Evolutionary conservation across 92 coral and sea anemone genomes (phyloP), one percentile per base, ranked within the genome.

Genomic region (Parazoanthus swiftii): DNA sequence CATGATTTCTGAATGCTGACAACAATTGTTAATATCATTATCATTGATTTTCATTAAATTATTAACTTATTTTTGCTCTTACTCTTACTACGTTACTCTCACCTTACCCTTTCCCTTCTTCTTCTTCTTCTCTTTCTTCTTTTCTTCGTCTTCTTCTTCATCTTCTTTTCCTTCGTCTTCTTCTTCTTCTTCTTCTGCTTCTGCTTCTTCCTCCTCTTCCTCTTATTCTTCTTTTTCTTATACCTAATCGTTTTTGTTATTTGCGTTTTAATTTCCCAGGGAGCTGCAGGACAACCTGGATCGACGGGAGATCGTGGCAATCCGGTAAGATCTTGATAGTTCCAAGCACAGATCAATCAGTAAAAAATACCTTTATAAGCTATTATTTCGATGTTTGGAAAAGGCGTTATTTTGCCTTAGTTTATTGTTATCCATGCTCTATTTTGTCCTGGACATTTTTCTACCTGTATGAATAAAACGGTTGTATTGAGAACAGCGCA

Each of bases 271-370:
- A 63, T 15, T 43, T 82, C 81, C 44, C 84, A 94, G 98, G 98
- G 98, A 81, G 91, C 65, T 8, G 92, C 98, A 48, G 98, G 98
- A 21, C 93, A 95, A 81, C 85, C 93, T n/a, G 98, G 98, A n/a
- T 85, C 90, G 21, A 48, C 96, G 3, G 98, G 98, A 58, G 98
- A 95, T 79, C 92, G 93, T 59, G 98, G 98, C 37, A 88, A 89
- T 76, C 58, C 85, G 85, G 94, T 92, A 82, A 91, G 92, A 82
- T 5, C 18, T 48, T 46, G 29, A 26, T 58, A 7, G 29, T 73
- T 68, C 4, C 58, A 36, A 42, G 66, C 18, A 0, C 20, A 0
- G 3, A 58, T 58, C 66, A 58, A 58, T 11, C n/a, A 21, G 8
- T 63, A 1, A 63, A 54, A 29, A 29, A 29, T 54, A 13, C 14